Evolutionary conservation across 2,888 invertebrate species (phyloP).

Genomic region (Leptinotarsa juncta): DNA sequence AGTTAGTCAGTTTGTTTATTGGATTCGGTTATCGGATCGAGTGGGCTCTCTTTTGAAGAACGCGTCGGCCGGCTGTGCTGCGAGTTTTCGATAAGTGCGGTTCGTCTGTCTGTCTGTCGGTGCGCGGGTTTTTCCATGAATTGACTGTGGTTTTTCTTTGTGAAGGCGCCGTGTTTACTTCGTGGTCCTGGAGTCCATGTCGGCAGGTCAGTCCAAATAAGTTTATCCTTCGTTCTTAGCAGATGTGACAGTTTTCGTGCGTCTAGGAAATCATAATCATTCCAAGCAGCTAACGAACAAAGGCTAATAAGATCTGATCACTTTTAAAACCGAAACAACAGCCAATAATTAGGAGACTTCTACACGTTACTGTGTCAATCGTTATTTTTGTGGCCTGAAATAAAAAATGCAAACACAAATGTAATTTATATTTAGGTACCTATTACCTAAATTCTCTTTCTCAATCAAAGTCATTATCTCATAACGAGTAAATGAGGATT

Average conservation of each 20-base stretch:
- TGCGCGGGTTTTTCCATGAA: conserved; percentile 38
- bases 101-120: conserved; percentile 39
- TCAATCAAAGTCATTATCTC: no score
- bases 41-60: conserved; percentile 58
- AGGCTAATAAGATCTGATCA: not conserved
- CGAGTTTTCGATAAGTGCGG: conserved; percentile 43
- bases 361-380: no score
- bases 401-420: no score
- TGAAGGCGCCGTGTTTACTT: conserved; percentile 47
- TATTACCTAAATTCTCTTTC: no score
- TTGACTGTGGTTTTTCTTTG: conserved; percentile 43
- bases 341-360: no score
- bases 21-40: conserved; percentile 66
- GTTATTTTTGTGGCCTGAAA: no score
- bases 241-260: not conserved
- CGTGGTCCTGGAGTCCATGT: conserved; percentile 64
- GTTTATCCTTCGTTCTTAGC: not conserved
- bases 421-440: no score
- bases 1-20: conserved; percentile 68
- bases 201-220: conserved; percentile 56
- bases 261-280: not conserved
- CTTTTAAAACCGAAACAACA: not conserved
- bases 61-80: conserved; percentile 60
- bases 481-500: no score
- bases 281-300: no score